Evolutionary conservation across 1,140 invertebrate genomes (phyloP), one percentile per base, ranked within the genome.

Genomic region (Nasonia vitripennis): DNA sequence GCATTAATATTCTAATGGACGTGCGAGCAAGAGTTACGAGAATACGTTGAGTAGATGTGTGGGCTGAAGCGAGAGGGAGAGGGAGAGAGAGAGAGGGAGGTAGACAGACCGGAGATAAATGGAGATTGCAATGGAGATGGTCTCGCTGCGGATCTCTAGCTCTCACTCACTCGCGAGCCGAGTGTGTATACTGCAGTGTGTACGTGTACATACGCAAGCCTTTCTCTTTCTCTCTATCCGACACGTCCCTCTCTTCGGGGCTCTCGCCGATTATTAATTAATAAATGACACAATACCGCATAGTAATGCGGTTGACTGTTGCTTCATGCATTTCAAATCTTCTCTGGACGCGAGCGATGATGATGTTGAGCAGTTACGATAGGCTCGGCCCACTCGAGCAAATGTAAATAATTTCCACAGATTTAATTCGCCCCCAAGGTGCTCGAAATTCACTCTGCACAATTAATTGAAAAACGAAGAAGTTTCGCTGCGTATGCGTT

Each of bases 1-100:
- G 91, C 91, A 92, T 92, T 92, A 92, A 93, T 93, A 93, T 92
- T 92, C 91, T 92, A 92, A 93, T 93, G 92, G 91, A 91, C 87
- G 90, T 75, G 34, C 34, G 75, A 74, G 81, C 74, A 78, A 78
- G 85, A 82, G 85, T 68, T 78, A 86, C 67, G 85, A 78, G 80
- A 73, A 70, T 78, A 81, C 41, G 70, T 78, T 67, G 34, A 71
- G 80, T 62, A 45, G 77, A 51, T 80, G 20, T 68, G 84, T 86
- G 87, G 81, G 81, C 41, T 20, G n/a, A 86, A 87, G 87, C n/a
- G 88, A 86, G 86, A 88, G 87, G 85, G 86, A 87, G 83, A 87
- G 67, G 84, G 87, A 83, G 86, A 85, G 78, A 85, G 87, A 20
- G n/a, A 75, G 71, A 51, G 27, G 27, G 78, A 85, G 87, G n/a